Evolutionary conservation across 1,140 invertebrate genomes (phyloP).

Genomic region (Asobara japonica): DNA sequence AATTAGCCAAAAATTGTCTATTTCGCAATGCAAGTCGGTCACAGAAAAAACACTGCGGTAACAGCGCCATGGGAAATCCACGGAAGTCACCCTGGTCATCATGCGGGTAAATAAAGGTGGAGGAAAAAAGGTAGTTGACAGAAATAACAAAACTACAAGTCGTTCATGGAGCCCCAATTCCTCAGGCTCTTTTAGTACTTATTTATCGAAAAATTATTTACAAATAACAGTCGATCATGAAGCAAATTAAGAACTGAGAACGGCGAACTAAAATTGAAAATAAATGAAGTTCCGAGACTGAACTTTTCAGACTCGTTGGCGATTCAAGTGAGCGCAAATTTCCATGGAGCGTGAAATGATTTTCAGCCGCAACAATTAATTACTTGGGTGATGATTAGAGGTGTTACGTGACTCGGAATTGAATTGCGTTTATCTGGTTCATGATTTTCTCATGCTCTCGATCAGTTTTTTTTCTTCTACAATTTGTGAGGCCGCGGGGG

Average conservation of each 20-base stretch:
- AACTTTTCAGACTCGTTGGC: background rate
- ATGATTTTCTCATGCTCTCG: slow-evolving; percentile 23
- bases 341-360: slow-evolving; percentile 6
- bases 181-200: too few species aligned
- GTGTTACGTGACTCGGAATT: background rate
- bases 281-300: background rate
- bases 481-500: background rate
- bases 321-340: background rate
- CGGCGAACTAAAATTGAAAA: background rate
- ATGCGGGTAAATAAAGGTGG: too few species aligned
- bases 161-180: too few species aligned
- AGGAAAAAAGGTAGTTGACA: too few species aligned
- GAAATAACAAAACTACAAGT: too few species aligned
- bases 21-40: too few species aligned
- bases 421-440: background rate
- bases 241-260: background rate
- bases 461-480: background rate
- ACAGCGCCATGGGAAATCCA: too few species aligned
- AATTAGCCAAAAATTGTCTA: too few species aligned
- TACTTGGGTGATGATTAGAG: background rate
- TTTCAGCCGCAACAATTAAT: background rate
- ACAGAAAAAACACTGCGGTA: too few species aligned
- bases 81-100: too few species aligned
- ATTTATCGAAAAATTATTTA: too few species aligned
- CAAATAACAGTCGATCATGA: background rate